Percentiles rank a stretch among this genome's conserved stretches.
phyloP scores from a whole-genome alignment of 35 echinoderm and acorn worm genomes.

The Heliocidaris tuberculata region DNA sequence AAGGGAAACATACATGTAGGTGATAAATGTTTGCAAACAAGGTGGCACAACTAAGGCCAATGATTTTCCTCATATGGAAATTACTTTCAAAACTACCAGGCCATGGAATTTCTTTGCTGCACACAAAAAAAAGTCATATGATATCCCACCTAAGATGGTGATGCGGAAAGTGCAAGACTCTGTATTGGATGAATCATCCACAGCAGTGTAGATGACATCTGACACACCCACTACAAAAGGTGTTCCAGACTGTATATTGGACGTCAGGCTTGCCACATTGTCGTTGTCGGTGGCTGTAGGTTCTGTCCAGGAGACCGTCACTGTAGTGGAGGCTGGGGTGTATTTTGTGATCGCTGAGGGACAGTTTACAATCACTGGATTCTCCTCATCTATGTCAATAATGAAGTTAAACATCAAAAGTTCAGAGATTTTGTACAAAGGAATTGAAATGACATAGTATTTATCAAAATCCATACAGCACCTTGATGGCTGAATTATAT shows the following conservation, averaged over 20 bases:
- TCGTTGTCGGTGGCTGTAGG: slow-evolving; percentile 52
- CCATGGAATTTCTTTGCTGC: too few relatives aligned
- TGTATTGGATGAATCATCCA: slow-evolving; percentile 5
- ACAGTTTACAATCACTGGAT: slow-evolving; percentile 32
- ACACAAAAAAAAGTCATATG: not conserved
- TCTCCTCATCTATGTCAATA: slow-evolving; percentile 32
- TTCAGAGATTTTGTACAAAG: not conserved
- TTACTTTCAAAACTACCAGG: too few relatives aligned
- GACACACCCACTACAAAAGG: not conserved
- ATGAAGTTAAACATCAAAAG: not conserved
- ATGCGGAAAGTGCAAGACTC: slow-evolving; percentile 23
- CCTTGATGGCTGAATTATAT: not conserved
- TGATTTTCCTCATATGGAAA: too few relatives aligned
- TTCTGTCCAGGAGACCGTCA: slow-evolving; percentile 29
- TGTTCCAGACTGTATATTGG: slow-evolving; percentile 18
- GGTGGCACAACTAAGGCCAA: too few relatives aligned
- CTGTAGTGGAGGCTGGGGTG: not conserved
- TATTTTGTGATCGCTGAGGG: slow-evolving; percentile 1
- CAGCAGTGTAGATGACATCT: slow-evolving; percentile 29
- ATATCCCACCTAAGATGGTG: slow-evolving; percentile 42
- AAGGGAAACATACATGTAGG: too few relatives aligned
- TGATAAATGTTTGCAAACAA: too few relatives aligned
- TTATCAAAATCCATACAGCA: not conserved
- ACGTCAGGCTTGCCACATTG: not conserved
- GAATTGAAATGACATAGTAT: not conserved